Percentiles rank a stretch among this genome's conserved stretches.
Conservation (phyloP, 1,140 invertebrate species). For the Latrodectus geometricus region DNA sequence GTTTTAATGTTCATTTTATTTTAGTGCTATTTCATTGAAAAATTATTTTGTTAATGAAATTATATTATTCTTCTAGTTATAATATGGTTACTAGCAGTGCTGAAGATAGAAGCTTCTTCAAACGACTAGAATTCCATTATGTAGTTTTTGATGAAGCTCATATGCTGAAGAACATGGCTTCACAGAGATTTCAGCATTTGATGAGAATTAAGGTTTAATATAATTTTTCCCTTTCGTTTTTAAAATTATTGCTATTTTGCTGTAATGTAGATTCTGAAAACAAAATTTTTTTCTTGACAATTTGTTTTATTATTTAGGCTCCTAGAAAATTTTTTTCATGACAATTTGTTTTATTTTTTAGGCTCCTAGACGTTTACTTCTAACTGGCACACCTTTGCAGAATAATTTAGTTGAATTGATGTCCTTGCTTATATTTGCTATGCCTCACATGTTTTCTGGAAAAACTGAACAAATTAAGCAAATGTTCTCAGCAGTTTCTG, state of each 20-base stretch:
- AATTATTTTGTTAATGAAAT: too few relatives aligned
- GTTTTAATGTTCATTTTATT: too few relatives aligned
- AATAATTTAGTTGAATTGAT: slow-evolving; percentile 96
- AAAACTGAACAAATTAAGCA: slow-evolving; percentile 89
- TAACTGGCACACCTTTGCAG: slow-evolving; percentile 94
- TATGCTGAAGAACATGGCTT: slow-evolving; percentile 97
- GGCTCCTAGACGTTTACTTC: slow-evolving; percentile 83
- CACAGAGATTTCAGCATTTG: slow-evolving; percentile 86
- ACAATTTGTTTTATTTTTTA: slow-evolving; percentile 67
- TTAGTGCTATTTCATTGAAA: too few relatives aligned
- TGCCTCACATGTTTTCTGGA: slow-evolving; percentile 92
- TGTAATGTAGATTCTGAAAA: too few relatives aligned
- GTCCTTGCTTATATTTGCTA: slow-evolving; percentile 94
- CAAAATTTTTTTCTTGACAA: not conserved
- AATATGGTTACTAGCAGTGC: slow-evolving; percentile 83
- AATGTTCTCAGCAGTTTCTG: slow-evolving; percentile 75
- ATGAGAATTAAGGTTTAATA: slow-evolving; percentile 83
- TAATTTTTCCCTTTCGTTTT: not conserved
- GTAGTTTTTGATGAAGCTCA: slow-evolving; percentile 97
- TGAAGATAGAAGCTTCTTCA: slow-evolving; percentile 92
- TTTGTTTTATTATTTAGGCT: too few relatives aligned
- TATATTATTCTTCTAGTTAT: slow-evolving; percentile 73
- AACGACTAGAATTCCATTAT: slow-evolving; percentile 88
- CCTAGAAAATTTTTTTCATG: too few relatives aligned
- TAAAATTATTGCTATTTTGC: not conserved